phyloP scores from a whole-genome alignment of 2,888 invertebrate genomes.

The Nezara viridula region DNA sequence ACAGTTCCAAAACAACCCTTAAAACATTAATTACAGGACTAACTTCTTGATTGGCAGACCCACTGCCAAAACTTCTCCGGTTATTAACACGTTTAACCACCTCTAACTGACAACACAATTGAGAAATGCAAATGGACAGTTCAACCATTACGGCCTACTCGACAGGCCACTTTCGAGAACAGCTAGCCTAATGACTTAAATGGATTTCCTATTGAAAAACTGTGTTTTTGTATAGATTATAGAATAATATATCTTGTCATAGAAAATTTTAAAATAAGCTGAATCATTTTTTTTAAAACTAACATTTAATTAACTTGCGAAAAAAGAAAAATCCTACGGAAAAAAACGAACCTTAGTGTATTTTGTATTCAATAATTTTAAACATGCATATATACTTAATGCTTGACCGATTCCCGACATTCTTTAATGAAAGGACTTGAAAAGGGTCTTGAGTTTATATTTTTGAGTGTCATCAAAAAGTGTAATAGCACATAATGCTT shows the following conservation, averaged over 20 bases:
- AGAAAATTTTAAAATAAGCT: too few species aligned
- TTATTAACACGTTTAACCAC: constrained; percentile 5
- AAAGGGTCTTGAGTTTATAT: too few species aligned
- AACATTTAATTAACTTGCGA: too few species aligned
- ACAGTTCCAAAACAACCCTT: background rate
- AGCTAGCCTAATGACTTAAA: background rate
- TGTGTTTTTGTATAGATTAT: background rate
- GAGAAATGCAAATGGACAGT: constrained; percentile 15
- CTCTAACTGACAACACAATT: constrained; percentile 22
- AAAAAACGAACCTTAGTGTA: too few species aligned
- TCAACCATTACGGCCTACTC: background rate
- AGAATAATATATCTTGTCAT: background rate
- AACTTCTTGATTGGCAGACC: constrained; percentile 28
- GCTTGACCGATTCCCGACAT: too few species aligned
- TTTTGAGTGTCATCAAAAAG: too few species aligned
- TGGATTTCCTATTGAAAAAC: background rate
- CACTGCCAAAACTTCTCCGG: constrained; percentile 6
- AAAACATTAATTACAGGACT: background rate
- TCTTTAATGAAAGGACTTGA: too few species aligned
- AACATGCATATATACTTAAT: too few species aligned
- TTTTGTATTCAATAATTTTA: too few species aligned
- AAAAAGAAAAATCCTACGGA: too few species aligned
- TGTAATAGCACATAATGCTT: too few species aligned
- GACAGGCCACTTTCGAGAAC: background rate
- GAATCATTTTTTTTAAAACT: too few species aligned